Conservation (phyloP, 1,140 invertebrate genomes). For the Procambarus clarkii region DNA sequence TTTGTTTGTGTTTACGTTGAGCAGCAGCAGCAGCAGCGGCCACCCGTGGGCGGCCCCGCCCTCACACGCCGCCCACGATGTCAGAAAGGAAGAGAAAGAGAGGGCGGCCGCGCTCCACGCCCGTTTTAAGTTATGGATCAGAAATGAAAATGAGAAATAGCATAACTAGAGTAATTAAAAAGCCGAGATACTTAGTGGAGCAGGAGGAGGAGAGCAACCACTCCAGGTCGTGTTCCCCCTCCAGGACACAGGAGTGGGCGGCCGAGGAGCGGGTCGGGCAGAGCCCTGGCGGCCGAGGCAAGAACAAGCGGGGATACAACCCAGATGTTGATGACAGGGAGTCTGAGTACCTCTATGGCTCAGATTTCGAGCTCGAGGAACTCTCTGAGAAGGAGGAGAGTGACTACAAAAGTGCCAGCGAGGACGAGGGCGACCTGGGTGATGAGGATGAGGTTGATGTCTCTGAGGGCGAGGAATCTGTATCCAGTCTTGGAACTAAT, state of each 20-base stretch:
- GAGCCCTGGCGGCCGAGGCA: constrained; percentile 76
- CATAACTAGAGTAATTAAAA: constrained; percentile 91
- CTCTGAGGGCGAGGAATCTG: constrained; percentile 74
- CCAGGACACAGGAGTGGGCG: constrained; percentile 76
- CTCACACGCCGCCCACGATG: constrained; percentile 80
- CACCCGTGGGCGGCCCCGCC: constrained; percentile 6
- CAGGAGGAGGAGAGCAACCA: constrained; percentile 81
- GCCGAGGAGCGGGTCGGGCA: background rate
- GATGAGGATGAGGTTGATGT: constrained; percentile 31
- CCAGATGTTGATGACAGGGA: constrained; percentile 79
- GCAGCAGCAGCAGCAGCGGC: constrained; percentile 23
- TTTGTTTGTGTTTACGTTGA: constrained; percentile 71
- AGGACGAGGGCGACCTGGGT: constrained; percentile 42
- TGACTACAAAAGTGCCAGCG: constrained; percentile 45
- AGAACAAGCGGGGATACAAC: constrained; percentile 83
- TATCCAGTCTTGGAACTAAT: constrained; percentile 61
- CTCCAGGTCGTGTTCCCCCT: constrained; percentile 85
- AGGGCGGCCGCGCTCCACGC: constrained; percentile 70
- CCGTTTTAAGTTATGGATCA: constrained; percentile 56
- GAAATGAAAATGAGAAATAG: constrained; percentile 72
- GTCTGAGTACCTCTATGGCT: constrained; percentile 92
- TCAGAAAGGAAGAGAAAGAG: constrained; percentile 89
- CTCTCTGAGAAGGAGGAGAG: constrained; percentile 68
- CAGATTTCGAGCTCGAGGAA: constrained; percentile 82
- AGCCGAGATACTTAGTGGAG: constrained; percentile 90